Evolutionary conservation across 2,888 invertebrate genomes (phyloP), one percentile per base, ranked within the genome.

Genomic region (Aricia artaxerxes): DNA sequence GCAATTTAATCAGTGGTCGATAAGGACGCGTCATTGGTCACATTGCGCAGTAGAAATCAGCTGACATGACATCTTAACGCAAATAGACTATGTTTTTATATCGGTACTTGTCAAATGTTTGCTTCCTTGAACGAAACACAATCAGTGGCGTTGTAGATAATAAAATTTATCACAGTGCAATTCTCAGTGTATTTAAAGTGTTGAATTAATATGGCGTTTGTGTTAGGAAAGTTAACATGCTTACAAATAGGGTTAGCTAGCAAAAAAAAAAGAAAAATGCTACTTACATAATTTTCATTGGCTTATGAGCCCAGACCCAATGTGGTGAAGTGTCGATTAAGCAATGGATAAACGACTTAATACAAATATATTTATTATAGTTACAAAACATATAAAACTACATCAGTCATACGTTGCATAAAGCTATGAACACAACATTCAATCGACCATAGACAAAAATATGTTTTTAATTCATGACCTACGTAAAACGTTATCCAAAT

Each of bases 341-440:
- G 53, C 76, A 76, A 76, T 35, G 53, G 73, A 79, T 75, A 79
- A 75, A 79, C 35, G 13, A 24, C 16, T n/a, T 61, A 44, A 16
- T 79, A 61, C 57, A 60, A 38, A 78, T 60, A 73, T 69, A 81
- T 91, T 91, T 90, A 90, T 91, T 91, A 83, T 85, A 85, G 87
- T 86, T 84, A 86, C 85, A 84, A 85, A 87, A 86, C 82, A 80
- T 84, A 82, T 87, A 89, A 88, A 86, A 85, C 90, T 92, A 93
- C 90, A 86, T 94, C 94, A 94, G 94, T 93, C 93, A 92, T 92
- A 90, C 93, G 85, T 82, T 81, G 53, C 76, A 83, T 84, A 81
- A 83, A 82, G 80, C 86, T 85, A 85, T 83, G 83, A 83, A 85
- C 85, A 84, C 85, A 84, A 82, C 84, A 84, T 81, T 81, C 82